Base-by-base conservation (phyloP, 2,113 vertebrate species). In the Asarcornis scutulata region DNA sequence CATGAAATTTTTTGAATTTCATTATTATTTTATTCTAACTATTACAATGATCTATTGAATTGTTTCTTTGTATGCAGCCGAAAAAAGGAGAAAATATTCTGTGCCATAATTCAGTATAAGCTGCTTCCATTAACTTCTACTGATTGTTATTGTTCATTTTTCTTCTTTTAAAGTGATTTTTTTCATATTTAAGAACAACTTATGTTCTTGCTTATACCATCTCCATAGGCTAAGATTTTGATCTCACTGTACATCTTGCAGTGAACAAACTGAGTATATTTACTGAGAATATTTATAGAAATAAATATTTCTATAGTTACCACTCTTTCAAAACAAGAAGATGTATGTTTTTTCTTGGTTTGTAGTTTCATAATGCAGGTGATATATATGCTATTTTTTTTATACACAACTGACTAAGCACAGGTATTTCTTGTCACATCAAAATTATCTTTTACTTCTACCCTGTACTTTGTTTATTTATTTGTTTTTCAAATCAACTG, bases 401-500 rank as follows among this genome's bases (percentile, higher is more conserved):
- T 62, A 12, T 50, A 27, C 11, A 16, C 23, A 74, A 20, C 21
- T 92, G 50, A 64, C 25, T 48, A 75, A 75, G 14, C 9, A 2
- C 31, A 71, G 32, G 26, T 8, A 9, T 63, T 96, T 93, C 25
- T 73, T 92, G 38, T 9, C 42, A 38, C 34, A 58, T 64, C 29
- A 76, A 92, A 86, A 85, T 13, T 86, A 50, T 63, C 36, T 60
- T 88, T 85, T 86, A 31, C 58, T 88, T 92, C 23, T 83, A 79
- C 55, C n/a, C 56, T 73, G 72, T 80, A 66, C 67, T 97, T 98
- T 75, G 80, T 98, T 97, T 96, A 50, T 89, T 96, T 96, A 50
- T 91, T 96, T 94, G 21, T 48, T 91, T 14, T 60, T 96, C 96
- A 95, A 86, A 93, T 96, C 83, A 93, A 73, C 95, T 42, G 9